These are phyloP conservation scores for Brachionus rotundiformis DNA, from an alignment of 1,140 invertebrate genomes.

Conservation along the genomic window DNA sequence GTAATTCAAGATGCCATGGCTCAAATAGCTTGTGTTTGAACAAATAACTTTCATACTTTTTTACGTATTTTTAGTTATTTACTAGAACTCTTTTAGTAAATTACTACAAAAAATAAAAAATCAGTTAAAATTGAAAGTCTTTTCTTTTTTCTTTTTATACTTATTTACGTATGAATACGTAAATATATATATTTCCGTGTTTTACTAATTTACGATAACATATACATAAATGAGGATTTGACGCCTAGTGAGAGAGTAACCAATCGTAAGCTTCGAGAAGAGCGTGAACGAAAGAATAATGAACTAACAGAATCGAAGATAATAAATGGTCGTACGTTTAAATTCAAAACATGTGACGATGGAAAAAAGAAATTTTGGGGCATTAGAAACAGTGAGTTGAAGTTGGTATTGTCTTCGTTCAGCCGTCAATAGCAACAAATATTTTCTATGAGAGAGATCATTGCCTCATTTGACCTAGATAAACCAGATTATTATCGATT, in stretches of 20 bases:
- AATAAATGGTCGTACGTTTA: no score
- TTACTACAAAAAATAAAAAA: background rate
- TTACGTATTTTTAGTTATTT: background rate
- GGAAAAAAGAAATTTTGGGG: no score
- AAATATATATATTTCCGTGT: conserved; percentile 22
- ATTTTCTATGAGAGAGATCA: no score
- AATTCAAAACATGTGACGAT: no score
- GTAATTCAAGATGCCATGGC: conserved; percentile 40
- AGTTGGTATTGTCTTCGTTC: no score
- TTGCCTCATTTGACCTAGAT: no score
- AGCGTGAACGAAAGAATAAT: no score
- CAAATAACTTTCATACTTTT: background rate
- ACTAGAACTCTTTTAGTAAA: conserved; percentile 5
- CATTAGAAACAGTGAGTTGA: no score
- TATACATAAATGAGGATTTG: background rate
- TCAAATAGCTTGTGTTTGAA: background rate
- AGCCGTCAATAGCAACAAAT: no score
- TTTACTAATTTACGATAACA: conserved; percentile 1
- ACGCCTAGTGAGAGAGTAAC: no score
- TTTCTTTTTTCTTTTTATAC: background rate
- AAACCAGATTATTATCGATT: background rate
- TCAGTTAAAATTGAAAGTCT: conserved; percentile 1
- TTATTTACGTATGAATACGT: conserved; percentile 30
- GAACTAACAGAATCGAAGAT: no score
- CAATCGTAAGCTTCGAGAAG: no score